Conservation (phyloP, 1,140 invertebrate genomes). For the Drosophila littoralis region DNA sequence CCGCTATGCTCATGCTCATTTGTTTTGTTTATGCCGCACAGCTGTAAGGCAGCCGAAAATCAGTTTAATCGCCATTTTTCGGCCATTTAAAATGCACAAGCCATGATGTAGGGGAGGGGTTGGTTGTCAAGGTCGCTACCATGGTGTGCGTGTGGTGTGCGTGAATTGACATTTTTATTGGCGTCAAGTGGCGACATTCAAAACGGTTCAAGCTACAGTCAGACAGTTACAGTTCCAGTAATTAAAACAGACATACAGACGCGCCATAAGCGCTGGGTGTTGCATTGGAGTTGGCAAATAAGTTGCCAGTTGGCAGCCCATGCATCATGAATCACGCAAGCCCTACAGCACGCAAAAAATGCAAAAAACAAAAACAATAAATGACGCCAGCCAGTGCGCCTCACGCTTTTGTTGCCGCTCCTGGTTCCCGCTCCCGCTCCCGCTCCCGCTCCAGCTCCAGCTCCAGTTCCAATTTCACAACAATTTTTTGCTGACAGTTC, state of each 20-base stretch:
- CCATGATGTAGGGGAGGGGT: neutral
- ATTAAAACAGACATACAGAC: slow-evolving; percentile 73
- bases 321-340: slow-evolving; percentile 77
- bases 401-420: neutral
- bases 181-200: slow-evolving; percentile 66
- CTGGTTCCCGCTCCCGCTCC: neutral
- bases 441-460: neutral
- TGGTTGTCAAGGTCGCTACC: slow-evolving; percentile 56
- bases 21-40: slow-evolving; percentile 77
- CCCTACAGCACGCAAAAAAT: slow-evolving; percentile 61
- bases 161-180: slow-evolving; percentile 72
- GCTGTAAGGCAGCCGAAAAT: slow-evolving; percentile 69
- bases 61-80: slow-evolving; percentile 57
- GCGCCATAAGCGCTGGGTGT: slow-evolving; percentile 56
- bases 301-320: slow-evolving; percentile 33
- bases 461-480: slow-evolving; percentile 12
- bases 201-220: slow-evolving; percentile 47
- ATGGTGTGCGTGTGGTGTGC: slow-evolving; percentile 17
- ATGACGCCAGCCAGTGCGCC: slow-evolving; percentile 59
- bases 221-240: slow-evolving; percentile 56
- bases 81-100: slow-evolving; percentile 13
- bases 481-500: slow-evolving; percentile 40
- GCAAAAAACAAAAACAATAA: slow-evolving; percentile 6
- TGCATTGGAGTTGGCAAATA: slow-evolving; percentile 57
- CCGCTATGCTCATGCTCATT: slow-evolving; percentile 32